Evolutionary conservation across 2,888 invertebrate genomes (phyloP), one percentile per base, ranked within the genome.

Genomic region (Ethmia dodecea): DNA sequence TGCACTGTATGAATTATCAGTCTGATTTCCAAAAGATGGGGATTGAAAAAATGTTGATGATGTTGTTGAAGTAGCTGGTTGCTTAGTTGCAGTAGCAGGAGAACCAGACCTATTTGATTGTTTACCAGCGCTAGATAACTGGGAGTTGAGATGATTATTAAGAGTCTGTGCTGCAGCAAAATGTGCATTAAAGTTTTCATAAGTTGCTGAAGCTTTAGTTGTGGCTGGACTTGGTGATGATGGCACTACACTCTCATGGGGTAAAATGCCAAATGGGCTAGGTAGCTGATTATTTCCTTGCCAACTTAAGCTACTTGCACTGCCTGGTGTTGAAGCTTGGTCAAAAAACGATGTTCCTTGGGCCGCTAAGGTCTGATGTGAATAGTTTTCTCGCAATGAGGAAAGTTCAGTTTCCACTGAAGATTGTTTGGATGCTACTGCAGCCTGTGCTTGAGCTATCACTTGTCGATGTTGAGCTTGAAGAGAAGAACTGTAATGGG

Each of bases 231-330:
- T 89, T 35, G 90, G 89, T 31, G 90, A 89, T 28, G 89, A 88
- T 11, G 91, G 88, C 46, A 92, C 91, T 47, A 92, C 91, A 81
- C 91, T 92, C 74, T 93, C 93, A 68, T 93, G 93, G 11, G 93
- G 93, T 58, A 93, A 73, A 54, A 93, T 92, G 40, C 93, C 93
- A 70, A 93, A 93, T 1, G 93, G 92, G 58, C 93, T 92, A 22
- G 90, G 90, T 18, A 90, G 74, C 62, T 90, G 90, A 54, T 84
- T 89, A 53, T 89, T 92, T 55, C 92, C 92, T 71, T 93, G 93
- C 93, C 94, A 94, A 55, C 89, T 89, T 42, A 91, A 74, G 43
- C 84, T 81, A 37, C 78, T 53, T 44, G 86, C 67, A 45, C 83
- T 65, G 35, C 81, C 83, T 37, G 89, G 84, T 9, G 88, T 78